Conservation (phyloP, 2,888 invertebrate species). For the Lepidocyrtoides sp. region DNA sequence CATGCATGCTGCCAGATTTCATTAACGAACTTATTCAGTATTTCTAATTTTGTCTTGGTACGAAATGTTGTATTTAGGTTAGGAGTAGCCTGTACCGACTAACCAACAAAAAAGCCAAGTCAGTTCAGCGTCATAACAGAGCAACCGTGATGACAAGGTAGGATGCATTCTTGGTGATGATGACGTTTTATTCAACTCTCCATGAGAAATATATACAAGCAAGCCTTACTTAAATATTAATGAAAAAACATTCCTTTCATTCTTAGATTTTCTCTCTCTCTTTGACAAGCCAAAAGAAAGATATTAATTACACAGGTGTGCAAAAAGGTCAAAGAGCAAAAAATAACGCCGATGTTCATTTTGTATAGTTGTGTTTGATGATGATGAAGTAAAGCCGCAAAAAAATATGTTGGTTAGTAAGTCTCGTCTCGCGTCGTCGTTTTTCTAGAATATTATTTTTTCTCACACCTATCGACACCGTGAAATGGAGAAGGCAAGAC, state of each 20-base stretch:
- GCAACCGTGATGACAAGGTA: constrained; percentile 45
- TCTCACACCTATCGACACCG: constrained; percentile 71
- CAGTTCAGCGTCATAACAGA: no score
- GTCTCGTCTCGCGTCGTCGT: background rate
- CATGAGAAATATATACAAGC: background rate
- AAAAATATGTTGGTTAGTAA: constrained; percentile 49
- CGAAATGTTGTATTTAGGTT: no score
- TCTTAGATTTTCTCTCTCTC: constrained; percentile 1
- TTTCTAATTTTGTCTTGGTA: background rate
- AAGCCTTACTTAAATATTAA: constrained; percentile 30
- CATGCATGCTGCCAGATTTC: background rate
- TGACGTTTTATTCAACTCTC: constrained; percentile 26
- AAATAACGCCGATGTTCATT: constrained; percentile 39
- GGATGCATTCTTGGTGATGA: background rate
- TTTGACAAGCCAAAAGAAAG: constrained; percentile 28
- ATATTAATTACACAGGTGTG: constrained; percentile 74
- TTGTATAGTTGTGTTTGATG: background rate
- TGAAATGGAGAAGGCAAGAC: constrained; percentile 62
- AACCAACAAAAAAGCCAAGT: no score
- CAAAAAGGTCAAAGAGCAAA: constrained; percentile 70
- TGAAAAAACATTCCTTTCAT: constrained; percentile 24
- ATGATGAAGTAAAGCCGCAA: constrained; percentile 32
- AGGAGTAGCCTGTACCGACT: no score
- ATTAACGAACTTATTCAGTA: constrained; percentile 15
- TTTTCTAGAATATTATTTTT: constrained; percentile 30